A percentile compares a stretch with the other conserved stretches of the same genome.
Conservation (phyloP, 2,888 invertebrate species). For the Arctia plantaginis region DNA sequence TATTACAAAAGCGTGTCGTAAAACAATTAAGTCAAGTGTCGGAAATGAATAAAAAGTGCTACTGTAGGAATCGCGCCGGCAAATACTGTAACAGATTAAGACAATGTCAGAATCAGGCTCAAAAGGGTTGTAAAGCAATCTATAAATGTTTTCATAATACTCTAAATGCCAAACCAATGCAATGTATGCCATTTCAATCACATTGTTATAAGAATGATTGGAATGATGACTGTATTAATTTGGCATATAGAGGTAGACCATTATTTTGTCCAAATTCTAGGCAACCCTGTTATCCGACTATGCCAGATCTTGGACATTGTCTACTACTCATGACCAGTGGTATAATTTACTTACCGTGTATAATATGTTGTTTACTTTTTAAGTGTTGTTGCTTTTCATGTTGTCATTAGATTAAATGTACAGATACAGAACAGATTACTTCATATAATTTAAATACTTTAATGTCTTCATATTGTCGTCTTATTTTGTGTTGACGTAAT, state of each 20-base stretch:
- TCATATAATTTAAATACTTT: background rate
- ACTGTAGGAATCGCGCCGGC: background rate
- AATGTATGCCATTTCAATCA: background rate
- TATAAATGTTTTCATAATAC: background rate
- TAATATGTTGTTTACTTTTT: constrained; percentile 12
- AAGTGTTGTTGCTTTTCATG: constrained; percentile 9
- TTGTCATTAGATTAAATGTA: constrained; percentile 4
- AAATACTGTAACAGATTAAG: background rate
- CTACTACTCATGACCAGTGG: background rate
- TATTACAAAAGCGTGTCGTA: background rate
- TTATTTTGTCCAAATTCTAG: background rate
- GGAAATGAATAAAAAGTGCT: background rate
- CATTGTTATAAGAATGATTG: background rate
- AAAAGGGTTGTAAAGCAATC: background rate
- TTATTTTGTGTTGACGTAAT: background rate
- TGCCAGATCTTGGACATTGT: background rate
- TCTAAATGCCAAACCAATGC: background rate
- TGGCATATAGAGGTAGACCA: background rate
- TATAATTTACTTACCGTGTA: constrained; percentile 5
- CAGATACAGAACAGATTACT: background rate
- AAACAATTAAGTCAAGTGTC: background rate
- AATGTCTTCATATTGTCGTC: background rate
- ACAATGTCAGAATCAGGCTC: background rate
- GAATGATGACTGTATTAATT: background rate
- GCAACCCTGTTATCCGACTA: background rate